Evolutionary conservation across 2,113 vertebrate species (phyloP).

Genomic region (Cebidichthys violaceus): DNA sequence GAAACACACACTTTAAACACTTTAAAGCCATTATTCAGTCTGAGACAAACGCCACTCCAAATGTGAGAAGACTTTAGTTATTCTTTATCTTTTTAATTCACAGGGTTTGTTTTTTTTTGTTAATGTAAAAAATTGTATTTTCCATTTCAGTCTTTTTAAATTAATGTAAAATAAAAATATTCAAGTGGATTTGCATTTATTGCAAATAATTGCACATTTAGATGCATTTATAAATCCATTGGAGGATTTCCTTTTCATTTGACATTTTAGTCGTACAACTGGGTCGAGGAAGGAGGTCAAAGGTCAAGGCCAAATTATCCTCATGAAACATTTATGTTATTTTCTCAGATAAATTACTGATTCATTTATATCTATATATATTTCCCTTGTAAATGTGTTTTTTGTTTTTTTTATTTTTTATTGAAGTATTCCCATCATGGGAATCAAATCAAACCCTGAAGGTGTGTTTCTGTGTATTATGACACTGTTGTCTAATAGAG

Average conservation of each 20-base stretch:
- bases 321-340: neutral
- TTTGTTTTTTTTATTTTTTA: neutral
- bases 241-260: neutral
- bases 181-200: neutral
- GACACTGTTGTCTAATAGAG: neutral
- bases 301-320: slow-evolving; percentile 22
- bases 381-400: neutral
- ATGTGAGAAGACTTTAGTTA: neutral
- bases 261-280: neutral
- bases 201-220: neutral
- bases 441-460: neutral
- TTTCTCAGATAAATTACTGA: neutral
- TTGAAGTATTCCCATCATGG: neutral
- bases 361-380: neutral
- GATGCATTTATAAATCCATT: neutral
- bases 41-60: neutral
- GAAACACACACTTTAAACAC: slow-evolving; percentile 56
- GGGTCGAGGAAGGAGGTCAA: slow-evolving; percentile 11
- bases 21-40: neutral
- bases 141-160: neutral
- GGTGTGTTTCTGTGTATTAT: neutral
- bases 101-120: neutral
- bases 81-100: neutral
- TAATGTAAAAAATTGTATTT: neutral
- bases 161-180: neutral